Evolutionary conservation across 2,888 invertebrate genomes (phyloP).

Genomic region (Phlogophora meticulosa): DNA sequence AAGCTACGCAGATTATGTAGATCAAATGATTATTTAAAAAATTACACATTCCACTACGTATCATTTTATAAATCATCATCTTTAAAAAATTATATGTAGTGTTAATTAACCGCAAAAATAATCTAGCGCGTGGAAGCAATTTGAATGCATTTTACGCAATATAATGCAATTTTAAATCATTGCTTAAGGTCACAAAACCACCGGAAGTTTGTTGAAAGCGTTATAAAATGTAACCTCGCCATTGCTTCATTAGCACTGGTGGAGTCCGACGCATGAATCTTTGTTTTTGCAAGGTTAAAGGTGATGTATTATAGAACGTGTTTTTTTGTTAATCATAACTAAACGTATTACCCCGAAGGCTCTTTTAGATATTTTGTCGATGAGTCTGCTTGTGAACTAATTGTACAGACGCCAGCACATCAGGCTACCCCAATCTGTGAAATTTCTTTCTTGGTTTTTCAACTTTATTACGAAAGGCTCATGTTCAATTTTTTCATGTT

Average conservation of each 20-base stretch:
- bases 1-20: no score
- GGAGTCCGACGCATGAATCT: background rate
- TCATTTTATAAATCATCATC: no score
- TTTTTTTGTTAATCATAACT: conserved; percentile 25
- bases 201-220: conserved; percentile 18
- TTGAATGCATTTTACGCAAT: background rate
- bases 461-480: no score
- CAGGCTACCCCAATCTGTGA: no score
- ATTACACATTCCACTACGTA: no score
- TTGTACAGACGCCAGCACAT: no score
- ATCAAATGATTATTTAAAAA: no score
- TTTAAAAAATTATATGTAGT: no score
- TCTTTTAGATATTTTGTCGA: background rate
- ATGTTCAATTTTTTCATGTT: no score
- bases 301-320: background rate
- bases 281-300: conserved; percentile 28
- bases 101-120: no score
- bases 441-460: no score
- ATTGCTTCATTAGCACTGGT: conserved; percentile 6
- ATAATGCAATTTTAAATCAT: background rate
- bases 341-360: conserved; percentile 32
- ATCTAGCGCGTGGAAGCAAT: no score
- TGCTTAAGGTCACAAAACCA: conserved; percentile 5
- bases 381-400: background rate
- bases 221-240: conserved; percentile 3